phyloP scores from a whole-genome alignment of 2,797 vertebrate genomes.

The Denticeps clupeoides region DNA sequence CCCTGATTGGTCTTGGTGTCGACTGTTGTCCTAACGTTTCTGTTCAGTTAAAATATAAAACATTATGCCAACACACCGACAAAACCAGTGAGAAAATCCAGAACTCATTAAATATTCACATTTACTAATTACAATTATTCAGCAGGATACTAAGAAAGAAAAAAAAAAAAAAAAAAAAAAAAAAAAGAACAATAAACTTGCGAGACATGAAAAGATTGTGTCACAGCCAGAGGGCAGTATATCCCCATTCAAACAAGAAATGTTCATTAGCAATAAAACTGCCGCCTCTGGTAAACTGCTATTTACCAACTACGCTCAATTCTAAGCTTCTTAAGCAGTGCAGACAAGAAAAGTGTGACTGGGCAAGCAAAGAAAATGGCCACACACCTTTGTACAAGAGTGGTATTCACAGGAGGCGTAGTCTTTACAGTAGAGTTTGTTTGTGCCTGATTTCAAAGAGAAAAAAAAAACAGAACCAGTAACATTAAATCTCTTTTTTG shows the following conservation, averaged over 20 bases:
- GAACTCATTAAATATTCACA: neutral
- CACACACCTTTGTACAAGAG: too few species aligned
- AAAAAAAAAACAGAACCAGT: neutral
- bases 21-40: conserved; percentile 46
- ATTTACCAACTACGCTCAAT: too few species aligned
- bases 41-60: too few species aligned
- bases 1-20: too few species aligned
- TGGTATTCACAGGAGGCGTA: conserved; percentile 21
- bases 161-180: neutral
- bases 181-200: neutral
- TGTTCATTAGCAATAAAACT: too few species aligned
- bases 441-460: conserved; percentile 34
- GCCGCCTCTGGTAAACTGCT: too few species aligned
- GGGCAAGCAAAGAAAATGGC: too few species aligned
- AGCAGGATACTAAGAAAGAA: neutral
- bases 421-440: conserved; percentile 39
- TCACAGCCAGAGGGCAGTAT: conserved; percentile 4
- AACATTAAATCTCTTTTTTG: neutral
- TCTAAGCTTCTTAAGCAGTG: too few species aligned
- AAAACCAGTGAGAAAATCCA: conserved; percentile 39
- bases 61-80: too few species aligned
- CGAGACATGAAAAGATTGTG: neutral
- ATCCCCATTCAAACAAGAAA: too few species aligned
- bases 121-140: neutral
- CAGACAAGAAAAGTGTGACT: too few species aligned